These are phyloP conservation scores for Helleia helle DNA, from an alignment of 2,888 invertebrate species.

Conservation along the genomic window DNA sequence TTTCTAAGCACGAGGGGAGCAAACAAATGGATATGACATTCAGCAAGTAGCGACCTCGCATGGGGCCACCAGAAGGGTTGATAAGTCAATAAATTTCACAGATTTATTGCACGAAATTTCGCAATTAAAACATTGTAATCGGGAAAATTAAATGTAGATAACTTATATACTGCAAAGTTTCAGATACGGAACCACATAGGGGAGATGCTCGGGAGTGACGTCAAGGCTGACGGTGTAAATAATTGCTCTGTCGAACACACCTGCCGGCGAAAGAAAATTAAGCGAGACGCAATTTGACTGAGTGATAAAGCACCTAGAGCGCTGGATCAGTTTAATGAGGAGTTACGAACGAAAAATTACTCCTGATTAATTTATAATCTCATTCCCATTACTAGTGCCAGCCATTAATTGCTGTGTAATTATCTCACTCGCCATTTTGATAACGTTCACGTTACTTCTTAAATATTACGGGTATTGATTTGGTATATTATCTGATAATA, in stretches of 20 bases:
- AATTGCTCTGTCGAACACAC: conserved; percentile 75
- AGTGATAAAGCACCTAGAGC: conserved; percentile 68
- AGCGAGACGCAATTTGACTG: conserved; percentile 73
- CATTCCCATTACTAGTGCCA: conserved; percentile 42
- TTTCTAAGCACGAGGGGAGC: conserved; percentile 64
- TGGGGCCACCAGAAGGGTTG: conserved; percentile 40
- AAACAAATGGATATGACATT: conserved; percentile 64
- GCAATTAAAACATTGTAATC: too few species aligned
- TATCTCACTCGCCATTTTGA: conserved; percentile 32
- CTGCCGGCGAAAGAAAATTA: conserved; percentile 72
- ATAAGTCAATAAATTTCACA: too few species aligned
- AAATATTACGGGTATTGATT: conserved; percentile 8
- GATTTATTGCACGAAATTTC: too few species aligned
- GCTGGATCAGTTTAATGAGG: conserved; percentile 68
- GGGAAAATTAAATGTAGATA: background rate
- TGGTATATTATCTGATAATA: too few species aligned
- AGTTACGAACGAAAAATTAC: conserved; percentile 63
- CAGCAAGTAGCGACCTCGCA: conserved; percentile 59
- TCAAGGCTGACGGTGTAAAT: conserved; percentile 68
- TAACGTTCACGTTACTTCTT: conserved; percentile 22
- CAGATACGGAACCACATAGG: conserved; percentile 38
- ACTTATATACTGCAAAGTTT: conserved; percentile 34
- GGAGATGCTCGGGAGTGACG: conserved; percentile 44
- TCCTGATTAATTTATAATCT: conserved; percentile 53
- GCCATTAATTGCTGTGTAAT: conserved; percentile 35